These are phyloP conservation scores for Leguminivora glycinivorella DNA, from an alignment of 1,140 invertebrate genomes.

Conservation along the genomic window DNA sequence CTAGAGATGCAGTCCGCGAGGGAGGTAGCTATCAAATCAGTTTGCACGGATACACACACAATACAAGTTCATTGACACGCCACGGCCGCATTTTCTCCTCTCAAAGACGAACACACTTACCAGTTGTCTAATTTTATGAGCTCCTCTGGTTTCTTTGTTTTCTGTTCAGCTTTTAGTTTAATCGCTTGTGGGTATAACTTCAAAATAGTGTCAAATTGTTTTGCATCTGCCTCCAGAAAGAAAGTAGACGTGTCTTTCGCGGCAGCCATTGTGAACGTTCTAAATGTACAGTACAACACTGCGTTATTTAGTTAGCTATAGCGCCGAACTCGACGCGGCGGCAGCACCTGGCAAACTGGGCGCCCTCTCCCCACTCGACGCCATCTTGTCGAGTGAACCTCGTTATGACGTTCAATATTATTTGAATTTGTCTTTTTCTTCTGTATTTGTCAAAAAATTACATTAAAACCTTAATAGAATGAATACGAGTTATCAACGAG, in stretches of 20 bases:
- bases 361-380: conserved; percentile 76
- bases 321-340: conserved; percentile 79
- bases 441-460: conserved; percentile 14
- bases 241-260: conserved; percentile 93
- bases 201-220: conserved; percentile 92
- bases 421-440: conserved; percentile 49
- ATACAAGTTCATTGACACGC: conserved; percentile 80
- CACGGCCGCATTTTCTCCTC: conserved; percentile 79
- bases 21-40: conserved; percentile 81
- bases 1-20: conserved; percentile 80
- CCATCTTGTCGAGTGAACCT: conserved; percentile 73
- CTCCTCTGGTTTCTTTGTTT: conserved; percentile 94
- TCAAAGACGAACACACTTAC: conserved; percentile 84
- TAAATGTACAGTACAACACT: conserved; percentile 79
- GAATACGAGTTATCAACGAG: neutral
- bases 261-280: conserved; percentile 88
- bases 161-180: conserved; percentile 90
- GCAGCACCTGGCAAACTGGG: conserved; percentile 79
- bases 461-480: neutral
- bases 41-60: conserved; percentile 80
- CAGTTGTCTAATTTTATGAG: conserved; percentile 95
- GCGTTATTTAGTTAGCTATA: conserved; percentile 78
- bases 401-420: conserved; percentile 76
- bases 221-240: conserved; percentile 91
- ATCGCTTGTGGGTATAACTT: conserved; percentile 93